Evolutionary conservation across 2,113 vertebrate genomes (phyloP).

Genomic region (Microcebus griseorufus): DNA sequence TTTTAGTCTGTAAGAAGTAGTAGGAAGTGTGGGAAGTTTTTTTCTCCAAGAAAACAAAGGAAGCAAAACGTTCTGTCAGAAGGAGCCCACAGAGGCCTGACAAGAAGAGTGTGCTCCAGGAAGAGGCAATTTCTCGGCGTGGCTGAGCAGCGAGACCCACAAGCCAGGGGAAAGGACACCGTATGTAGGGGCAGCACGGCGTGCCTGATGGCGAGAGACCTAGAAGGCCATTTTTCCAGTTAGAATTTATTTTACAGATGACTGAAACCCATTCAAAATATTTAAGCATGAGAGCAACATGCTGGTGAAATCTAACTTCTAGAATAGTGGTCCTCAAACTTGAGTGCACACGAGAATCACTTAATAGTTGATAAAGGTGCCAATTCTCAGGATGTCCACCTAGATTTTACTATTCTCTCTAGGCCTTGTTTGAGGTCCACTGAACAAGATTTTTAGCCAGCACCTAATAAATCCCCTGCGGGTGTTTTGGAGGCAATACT

Average conservation of each 20-base stretch:
- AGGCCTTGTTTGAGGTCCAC: not conserved
- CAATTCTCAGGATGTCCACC: not conserved
- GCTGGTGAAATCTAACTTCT: not conserved
- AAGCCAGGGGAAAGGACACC: fast-evolving
- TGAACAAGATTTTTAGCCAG: not conserved
- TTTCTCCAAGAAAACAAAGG: not conserved
- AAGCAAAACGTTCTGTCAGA: not conserved
- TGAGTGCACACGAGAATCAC: not conserved
- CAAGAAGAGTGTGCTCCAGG: fast-evolving
- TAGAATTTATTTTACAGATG: not conserved
- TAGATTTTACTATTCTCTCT: fast-evolving
- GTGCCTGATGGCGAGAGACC: fast-evolving
- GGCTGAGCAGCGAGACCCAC: fast-evolving
- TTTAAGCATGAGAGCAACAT: not conserved
- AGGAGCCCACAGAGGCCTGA: not conserved
- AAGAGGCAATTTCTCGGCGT: not conserved
- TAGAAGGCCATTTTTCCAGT: not conserved
- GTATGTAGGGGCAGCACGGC: fast-evolving
- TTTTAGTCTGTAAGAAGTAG: not conserved
- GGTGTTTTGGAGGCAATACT: not conserved
- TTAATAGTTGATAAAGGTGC: not conserved
- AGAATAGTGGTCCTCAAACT: not conserved
- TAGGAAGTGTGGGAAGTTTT: not conserved
- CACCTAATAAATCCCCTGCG: not conserved
- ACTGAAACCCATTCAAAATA: not conserved